A percentile compares a stretch with the other conserved stretches of the same genome.
Evolutionary conservation across 2,797 vertebrate genomes (phyloP).

Genomic region (Helarctos malayanus): DNA sequence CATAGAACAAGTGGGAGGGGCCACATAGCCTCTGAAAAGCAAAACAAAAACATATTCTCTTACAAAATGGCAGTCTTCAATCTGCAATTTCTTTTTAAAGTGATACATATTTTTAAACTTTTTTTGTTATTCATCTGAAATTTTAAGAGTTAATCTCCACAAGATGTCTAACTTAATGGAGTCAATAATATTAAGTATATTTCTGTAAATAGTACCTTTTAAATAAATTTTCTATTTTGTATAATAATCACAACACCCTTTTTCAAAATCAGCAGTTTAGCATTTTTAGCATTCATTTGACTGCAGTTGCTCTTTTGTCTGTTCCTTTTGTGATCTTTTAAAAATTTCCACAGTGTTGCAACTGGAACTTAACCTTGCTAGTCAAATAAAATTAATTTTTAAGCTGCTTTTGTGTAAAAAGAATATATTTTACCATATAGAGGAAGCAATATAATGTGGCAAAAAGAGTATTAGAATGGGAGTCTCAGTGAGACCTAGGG

Average conservation of each 20-base stretch:
- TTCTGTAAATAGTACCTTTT: constrained; percentile 51
- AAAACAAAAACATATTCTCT: constrained; percentile 34
- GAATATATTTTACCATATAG: not conserved
- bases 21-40: constrained; percentile 94
- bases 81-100: constrained; percentile 37
- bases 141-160: constrained; percentile 4
- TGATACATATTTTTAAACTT: not conserved
- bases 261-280: constrained; percentile 20
- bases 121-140: constrained; percentile 50
- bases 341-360: constrained; percentile 25
- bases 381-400: constrained; percentile 64
- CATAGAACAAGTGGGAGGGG: constrained; percentile 96
- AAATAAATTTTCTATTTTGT: constrained; percentile 41
- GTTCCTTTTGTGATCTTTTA: not conserved
- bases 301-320: constrained; percentile 4
- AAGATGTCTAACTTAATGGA: constrained; percentile 53
- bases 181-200: constrained; percentile 48
- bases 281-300: constrained; percentile 35
- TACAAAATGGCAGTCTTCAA: constrained; percentile 49
- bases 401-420: constrained; percentile 6
- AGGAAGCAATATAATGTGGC: not conserved
- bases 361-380: constrained; percentile 27
- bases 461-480: constrained; percentile 2
- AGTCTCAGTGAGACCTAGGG: not conserved
- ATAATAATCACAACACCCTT: not conserved